These are phyloP conservation scores for Salpingus planirostris DNA, from an alignment of 2,888 invertebrate genomes.

Conservation along the genomic window DNA sequence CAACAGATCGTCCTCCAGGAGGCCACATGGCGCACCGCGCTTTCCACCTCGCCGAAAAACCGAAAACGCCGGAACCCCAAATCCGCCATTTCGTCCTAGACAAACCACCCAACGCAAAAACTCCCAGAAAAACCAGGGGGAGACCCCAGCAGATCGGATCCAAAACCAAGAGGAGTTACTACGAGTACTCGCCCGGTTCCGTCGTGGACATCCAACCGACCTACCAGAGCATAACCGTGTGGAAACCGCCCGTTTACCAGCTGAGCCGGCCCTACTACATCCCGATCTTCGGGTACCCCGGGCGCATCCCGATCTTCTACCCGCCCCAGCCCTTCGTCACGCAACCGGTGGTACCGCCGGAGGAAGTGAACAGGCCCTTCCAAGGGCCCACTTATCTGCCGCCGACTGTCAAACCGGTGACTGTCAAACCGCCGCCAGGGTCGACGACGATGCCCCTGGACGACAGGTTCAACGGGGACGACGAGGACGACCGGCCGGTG, in stretches of 20 bases:
- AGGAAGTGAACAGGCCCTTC: slow-evolving; percentile 18
- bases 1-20: slow-evolving; percentile 25
- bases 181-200: slow-evolving; percentile 7
- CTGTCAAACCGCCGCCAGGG: too few species aligned
- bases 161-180: slow-evolving; percentile 14
- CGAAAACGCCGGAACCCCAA: too few species aligned
- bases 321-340: slow-evolving; percentile 30
- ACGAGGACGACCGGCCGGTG: slow-evolving; percentile 18
- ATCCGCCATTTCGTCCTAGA: too few species aligned
- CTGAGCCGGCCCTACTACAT: slow-evolving; percentile 35
- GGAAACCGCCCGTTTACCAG: slow-evolving; percentile 28
- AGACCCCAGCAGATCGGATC: too few species aligned
- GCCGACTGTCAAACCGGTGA: slow-evolving; percentile 16
- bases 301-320: slow-evolving; percentile 31
- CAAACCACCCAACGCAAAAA: too few species aligned
- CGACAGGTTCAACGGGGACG: slow-evolving; percentile 18
- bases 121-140: too few species aligned
- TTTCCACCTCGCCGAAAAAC: too few species aligned
- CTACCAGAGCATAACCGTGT: slow-evolving; percentile 19
- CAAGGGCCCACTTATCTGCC: slow-evolving; percentile 27
- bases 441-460: slow-evolving; percentile 11
- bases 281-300: slow-evolving; percentile 31
- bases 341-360: slow-evolving; percentile 25
- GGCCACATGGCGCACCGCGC: too few species aligned
- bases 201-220: slow-evolving; percentile 12